Percentiles rank a stretch among this genome's conserved stretches.
Conservation (phyloP, 1,140 invertebrate species). For the Coelopa frigida region DNA sequence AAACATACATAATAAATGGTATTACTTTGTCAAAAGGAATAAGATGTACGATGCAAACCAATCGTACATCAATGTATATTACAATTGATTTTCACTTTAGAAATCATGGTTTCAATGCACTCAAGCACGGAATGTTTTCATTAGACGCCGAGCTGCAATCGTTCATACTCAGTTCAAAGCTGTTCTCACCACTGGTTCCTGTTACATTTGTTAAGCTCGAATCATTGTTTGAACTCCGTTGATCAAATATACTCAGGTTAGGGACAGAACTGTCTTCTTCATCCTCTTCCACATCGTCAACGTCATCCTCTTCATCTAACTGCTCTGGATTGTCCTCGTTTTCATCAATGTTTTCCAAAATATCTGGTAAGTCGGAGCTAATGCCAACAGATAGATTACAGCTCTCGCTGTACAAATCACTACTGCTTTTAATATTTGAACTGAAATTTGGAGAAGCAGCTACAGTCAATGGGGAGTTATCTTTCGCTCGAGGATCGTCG, state of each 20-base stretch:
- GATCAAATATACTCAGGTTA: constrained; percentile 33
- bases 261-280: constrained; percentile 30
- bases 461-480: not conserved
- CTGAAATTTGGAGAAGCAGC: too few relatives aligned
- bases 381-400: too few relatives aligned
- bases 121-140: constrained; percentile 29
- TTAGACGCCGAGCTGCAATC: constrained; percentile 40
- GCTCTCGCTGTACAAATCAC: too few relatives aligned
- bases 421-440: too few relatives aligned
- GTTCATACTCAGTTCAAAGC: constrained; percentile 35
- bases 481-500: not conserved
- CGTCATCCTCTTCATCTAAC: constrained; percentile 5
- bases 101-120: constrained; percentile 2
- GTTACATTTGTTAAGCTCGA: constrained; percentile 40
- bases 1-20: too few relatives aligned
- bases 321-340: not conserved
- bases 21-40: too few relatives aligned
- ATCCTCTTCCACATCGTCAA: constrained; percentile 17
- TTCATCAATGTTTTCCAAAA: too few relatives aligned
- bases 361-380: too few relatives aligned
- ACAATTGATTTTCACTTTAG: too few relatives aligned
- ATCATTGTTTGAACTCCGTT: constrained; percentile 36
- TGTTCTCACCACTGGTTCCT: constrained; percentile 40
- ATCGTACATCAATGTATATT: too few relatives aligned
- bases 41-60: too few relatives aligned